Base-by-base conservation (phyloP, 2,797 vertebrate species). In the Alauda arvensis region DNA sequence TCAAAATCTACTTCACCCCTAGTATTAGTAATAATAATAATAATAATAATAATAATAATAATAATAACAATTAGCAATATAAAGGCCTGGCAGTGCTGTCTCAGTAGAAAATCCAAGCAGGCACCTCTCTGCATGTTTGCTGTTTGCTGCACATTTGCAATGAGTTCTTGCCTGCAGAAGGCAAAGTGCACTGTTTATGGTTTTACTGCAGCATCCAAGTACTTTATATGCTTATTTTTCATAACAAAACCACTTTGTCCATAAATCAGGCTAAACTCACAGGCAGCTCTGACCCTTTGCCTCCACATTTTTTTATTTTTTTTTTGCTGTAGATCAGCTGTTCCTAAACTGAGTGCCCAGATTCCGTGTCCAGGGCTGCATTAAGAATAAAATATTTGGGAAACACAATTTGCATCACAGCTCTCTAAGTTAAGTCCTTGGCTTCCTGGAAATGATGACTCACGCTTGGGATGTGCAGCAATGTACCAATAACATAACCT, bases 361-460 rank as follows among this genome's bases (percentile, higher is more conserved):
- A 77, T 69, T 83, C 1, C 1, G 31, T 57, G 74, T 70, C 75
- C 74, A 43, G 79, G 42, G 89, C 90, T 93, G 94, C 91, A 93
- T 89, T 92, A 91, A 92, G 88, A 91, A 94, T 94, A 91, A 95
- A 95, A 93, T 92, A 94, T 95, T 95, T 96, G 93, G 93, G 96
- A 96, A 94, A 77, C 93, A 96, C 83, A 92, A 79, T 94, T 96
- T 95, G 93, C 96, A 96, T 95, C 94, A 89, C 78, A 72, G 85
- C 72, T 92, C 91, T 96, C 93, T 95, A 95, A 97, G 96, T 91
- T 91, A 95, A 94, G 87, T 68, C 18, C 95, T 88, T 94, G 90
- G 95, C 94, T 95, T 94, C 88, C 79, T 94, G 93, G 96, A 95
- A 95, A 95, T 62, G 89, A 95, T 97, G 97, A 97, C 93, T 97